Evolutionary conservation across 2,113 vertebrate species (phyloP).

Genomic region (Mustela nigripes): DNA sequence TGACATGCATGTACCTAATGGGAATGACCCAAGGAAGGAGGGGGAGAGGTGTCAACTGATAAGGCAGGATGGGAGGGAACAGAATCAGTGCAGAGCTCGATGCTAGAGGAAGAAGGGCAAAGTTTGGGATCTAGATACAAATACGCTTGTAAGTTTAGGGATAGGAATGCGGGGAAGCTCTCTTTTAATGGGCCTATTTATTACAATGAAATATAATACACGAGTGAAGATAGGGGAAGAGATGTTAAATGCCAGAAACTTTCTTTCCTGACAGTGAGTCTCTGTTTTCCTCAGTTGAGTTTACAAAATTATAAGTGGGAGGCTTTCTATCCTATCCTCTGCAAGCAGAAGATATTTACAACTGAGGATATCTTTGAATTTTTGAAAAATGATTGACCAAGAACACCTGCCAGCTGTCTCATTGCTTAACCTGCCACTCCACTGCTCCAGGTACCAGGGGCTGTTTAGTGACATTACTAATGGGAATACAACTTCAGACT

Average conservation of each 20-base stretch:
- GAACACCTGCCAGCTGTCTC: neutral
- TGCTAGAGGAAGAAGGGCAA: neutral
- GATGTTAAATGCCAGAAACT: neutral
- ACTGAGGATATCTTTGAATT: neutral
- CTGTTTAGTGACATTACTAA: neutral
- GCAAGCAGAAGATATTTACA: neutral
- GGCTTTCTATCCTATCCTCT: neutral
- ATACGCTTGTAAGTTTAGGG: neutral
- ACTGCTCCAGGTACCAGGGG: no score
- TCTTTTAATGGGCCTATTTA: neutral
- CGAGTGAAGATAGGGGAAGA: neutral
- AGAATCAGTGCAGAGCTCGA: no score
- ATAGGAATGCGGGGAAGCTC: neutral
- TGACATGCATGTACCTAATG: neutral
- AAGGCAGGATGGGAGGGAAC: neutral
- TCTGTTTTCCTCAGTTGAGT: neutral
- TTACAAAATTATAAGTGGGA: neutral
- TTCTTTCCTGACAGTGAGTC: neutral
- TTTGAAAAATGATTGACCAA: neutral
- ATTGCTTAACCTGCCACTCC: neutral
- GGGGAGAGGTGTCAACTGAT: accelerated
- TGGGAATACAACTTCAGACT: neutral
- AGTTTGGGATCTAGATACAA: neutral
- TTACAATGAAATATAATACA: neutral
- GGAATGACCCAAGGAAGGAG: neutral